A percentile compares a stretch with the other conserved stretches of the same genome.
Evolutionary conservation across 2,113 vertebrate species (phyloP).

Genomic region (Spermophilus dauricus): DNA sequence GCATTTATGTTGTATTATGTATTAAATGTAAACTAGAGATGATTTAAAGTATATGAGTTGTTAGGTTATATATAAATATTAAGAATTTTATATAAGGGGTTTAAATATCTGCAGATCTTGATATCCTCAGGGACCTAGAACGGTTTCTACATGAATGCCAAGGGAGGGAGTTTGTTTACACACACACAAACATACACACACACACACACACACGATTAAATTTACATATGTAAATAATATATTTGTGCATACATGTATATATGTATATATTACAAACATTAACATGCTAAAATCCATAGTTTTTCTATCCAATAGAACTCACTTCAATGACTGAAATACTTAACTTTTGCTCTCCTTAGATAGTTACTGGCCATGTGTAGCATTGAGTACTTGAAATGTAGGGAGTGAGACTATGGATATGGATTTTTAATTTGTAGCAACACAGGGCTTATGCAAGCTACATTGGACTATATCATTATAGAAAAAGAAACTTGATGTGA

Average conservation of each 20-base stretch:
- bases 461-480: background rate
- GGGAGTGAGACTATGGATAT: background rate
- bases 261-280: background rate
- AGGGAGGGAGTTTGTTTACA: background rate
- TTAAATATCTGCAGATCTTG: background rate
- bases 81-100: background rate
- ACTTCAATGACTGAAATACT: background rate
- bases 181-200: background rate
- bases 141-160: background rate
- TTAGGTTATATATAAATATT: background rate
- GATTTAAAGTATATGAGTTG: background rate
- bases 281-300: background rate
- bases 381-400: background rate
- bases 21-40: background rate
- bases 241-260: background rate
- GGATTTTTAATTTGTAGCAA: conserved; percentile 15
- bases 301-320: background rate
- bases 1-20: background rate
- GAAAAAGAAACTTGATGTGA: background rate
- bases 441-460: background rate
- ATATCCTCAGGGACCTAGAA: background rate
- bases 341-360: background rate
- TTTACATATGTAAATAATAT: background rate
- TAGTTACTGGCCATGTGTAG: background rate
- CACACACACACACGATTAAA: too few species aligned